Evolutionary conservation across 1,140 invertebrate species (phyloP), one percentile per base, ranked within the genome.

Genomic region (Acarapis woodi): DNA sequence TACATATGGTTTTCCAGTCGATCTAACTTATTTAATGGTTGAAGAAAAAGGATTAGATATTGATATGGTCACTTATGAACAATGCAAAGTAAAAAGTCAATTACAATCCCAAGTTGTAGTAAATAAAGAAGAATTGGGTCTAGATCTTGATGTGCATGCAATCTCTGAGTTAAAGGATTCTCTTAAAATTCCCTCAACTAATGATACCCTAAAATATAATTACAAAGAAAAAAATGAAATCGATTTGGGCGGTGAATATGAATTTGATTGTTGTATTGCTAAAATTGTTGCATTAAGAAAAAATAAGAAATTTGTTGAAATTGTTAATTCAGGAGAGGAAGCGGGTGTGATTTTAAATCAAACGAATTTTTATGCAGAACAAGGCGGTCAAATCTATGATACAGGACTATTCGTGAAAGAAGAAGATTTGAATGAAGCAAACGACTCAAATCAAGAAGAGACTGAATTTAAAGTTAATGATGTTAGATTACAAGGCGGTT

Each of bases 1-100:
- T 52, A 99, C 90, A 2, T 97, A 96, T 55, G 93, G 90, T 12
- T 99, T 97, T 53, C 90, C 93, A 3, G 68, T 96, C 38, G 93
- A 97, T 63, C 64, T 99, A 24, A 99, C 93, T 1, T 70, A 79
- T 47, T 59, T 99, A 2, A 99, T 99, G 87, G 72, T 73, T 32
- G 88, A 97, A 62, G 93, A 99, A 58, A 82, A 77, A 52, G 75
- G 74, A 8, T 55, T 97, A 1, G 54, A 54, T 32, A 70, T 97
- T 42, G 79, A 99, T 54, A 73, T 85, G 68, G 57, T 53, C 22
- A 69, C 60, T 23, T 99, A 93, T 57, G 85, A 97, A 59, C 71
- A 77, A 51, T 68, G 77, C 8, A 94, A 83, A 53, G 79, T 79
- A 53, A 63, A 71, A 52, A 77, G 87, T n/a, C 42, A 70, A 66